These are phyloP conservation scores for Corythornis leucogaster DNA, from an alignment of 2,797 vertebrate species.

Conservation along the genomic window DNA sequence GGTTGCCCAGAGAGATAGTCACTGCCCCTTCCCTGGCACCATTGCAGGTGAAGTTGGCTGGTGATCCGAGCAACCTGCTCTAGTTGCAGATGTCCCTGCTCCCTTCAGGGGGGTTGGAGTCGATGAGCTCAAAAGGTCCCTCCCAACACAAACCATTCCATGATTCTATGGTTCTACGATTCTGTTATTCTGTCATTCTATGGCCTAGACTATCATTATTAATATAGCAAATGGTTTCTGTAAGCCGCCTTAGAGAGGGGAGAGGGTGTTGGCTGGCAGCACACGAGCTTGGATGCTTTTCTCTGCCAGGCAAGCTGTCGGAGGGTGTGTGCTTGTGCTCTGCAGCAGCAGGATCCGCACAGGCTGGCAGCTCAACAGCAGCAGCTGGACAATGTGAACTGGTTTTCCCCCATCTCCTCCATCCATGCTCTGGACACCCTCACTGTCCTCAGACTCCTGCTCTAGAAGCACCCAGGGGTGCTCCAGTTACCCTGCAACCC, in stretches of 20 bases:
- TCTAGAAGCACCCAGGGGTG: neutral
- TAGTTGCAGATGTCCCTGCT: neutral
- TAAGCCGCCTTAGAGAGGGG: conserved; percentile 35
- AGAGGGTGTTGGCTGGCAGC: neutral
- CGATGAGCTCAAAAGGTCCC: neutral
- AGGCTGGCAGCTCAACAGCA: neutral
- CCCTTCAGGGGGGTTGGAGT: neutral
- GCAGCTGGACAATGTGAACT: neutral
- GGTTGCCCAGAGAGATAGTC: neutral
- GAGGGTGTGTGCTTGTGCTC: neutral
- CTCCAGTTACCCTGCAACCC: neutral
- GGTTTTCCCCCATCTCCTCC: neutral
- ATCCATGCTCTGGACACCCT: neutral
- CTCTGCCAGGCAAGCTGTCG: neutral
- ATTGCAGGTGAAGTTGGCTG: neutral
- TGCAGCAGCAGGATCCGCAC: neutral
- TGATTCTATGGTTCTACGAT: neutral
- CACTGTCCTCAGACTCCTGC: accelerated
- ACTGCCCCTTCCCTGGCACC: neutral
- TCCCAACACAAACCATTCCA: neutral
- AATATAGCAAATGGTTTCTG: conserved; percentile 57
- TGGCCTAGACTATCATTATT: neutral
- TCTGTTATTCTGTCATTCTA: neutral
- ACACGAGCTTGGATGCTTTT: neutral
- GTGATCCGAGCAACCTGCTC: neutral